These are phyloP conservation scores for Chaetogeoica ovagalla DNA, from an alignment of 2,888 invertebrate genomes.

Conservation along the genomic window DNA sequence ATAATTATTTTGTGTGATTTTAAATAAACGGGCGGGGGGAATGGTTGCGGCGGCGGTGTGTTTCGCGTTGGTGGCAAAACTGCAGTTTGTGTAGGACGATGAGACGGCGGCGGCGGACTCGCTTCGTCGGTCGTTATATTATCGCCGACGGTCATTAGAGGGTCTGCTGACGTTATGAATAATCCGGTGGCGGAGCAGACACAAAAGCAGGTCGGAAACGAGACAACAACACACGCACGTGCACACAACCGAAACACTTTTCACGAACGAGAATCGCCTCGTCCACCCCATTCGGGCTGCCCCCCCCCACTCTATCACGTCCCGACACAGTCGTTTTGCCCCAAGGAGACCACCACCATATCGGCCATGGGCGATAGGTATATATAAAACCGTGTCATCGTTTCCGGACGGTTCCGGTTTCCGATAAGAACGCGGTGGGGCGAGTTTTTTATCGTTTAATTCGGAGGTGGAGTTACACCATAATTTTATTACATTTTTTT, in stretches of 20 bases:
- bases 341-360: too few species aligned
- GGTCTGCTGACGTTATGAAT: constrained; percentile 42
- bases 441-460: not conserved
- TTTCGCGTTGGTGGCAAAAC: not conserved
- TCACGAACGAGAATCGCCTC: not conserved
- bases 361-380: not conserved
- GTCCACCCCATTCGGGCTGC: too few species aligned
- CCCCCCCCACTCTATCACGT: too few species aligned
- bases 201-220: constrained; percentile 22
- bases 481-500: too few species aligned
- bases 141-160: constrained; percentile 32
- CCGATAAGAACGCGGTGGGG: not conserved
- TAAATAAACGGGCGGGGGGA: not conserved
- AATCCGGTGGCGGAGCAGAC: constrained; percentile 6
- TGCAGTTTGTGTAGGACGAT: constrained; percentile 1
- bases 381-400: constrained; percentile 7
- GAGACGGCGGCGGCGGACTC: not conserved
- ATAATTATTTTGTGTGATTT: too few species aligned
- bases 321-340: too few species aligned
- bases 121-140: too few species aligned
- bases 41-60: not conserved
- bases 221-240: constrained; percentile 14
- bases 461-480: too few species aligned
- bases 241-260: not conserved
- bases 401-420: constrained; percentile 8